A percentile compares a stretch with the other conserved stretches of the same genome.
Conservation (phyloP, 1,140 invertebrate genomes). For the Caerostris extrusa region DNA sequence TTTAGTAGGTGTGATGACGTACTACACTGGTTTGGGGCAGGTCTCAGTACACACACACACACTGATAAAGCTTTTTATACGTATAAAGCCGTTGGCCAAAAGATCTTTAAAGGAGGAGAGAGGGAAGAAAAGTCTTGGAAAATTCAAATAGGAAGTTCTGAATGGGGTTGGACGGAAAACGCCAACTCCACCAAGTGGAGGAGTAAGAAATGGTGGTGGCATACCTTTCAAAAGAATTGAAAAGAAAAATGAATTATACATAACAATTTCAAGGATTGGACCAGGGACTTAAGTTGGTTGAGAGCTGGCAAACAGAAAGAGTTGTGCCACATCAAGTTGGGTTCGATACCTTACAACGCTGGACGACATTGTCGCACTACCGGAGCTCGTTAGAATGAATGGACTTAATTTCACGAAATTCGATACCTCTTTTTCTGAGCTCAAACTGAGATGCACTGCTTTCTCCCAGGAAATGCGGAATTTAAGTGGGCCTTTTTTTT, state of each 20-base stretch:
- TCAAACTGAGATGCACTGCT: conserved; percentile 15
- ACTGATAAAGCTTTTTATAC: conserved; percentile 52
- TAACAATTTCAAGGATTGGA: conserved; percentile 70
- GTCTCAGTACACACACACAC: background rate
- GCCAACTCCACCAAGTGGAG: conserved; percentile 44
- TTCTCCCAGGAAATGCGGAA: conserved; percentile 23
- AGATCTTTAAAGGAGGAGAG: background rate
- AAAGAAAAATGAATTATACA: conserved; percentile 76
- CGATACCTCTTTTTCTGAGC: conserved; percentile 13
- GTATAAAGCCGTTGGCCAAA: conserved; percentile 44
- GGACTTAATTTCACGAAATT: conserved; percentile 64
- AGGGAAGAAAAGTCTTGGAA: background rate
- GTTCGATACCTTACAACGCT: background rate
- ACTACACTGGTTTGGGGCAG: background rate
- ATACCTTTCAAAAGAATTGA: conserved; percentile 72
- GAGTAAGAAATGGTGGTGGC: conserved; percentile 56
- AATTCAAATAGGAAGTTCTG: too few relatives aligned
- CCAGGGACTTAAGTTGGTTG: conserved; percentile 57
- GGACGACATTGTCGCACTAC: conserved; percentile 65
- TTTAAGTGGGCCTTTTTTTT: background rate
- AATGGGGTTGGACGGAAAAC: background rate
- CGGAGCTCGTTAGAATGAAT: conserved; percentile 63
- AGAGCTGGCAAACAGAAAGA: background rate
- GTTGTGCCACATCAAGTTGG: conserved; percentile 16
- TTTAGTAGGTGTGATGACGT: conserved; percentile 40